Conservation (phyloP, 2,113 vertebrate species). For the Stictonetta naevosa region DNA sequence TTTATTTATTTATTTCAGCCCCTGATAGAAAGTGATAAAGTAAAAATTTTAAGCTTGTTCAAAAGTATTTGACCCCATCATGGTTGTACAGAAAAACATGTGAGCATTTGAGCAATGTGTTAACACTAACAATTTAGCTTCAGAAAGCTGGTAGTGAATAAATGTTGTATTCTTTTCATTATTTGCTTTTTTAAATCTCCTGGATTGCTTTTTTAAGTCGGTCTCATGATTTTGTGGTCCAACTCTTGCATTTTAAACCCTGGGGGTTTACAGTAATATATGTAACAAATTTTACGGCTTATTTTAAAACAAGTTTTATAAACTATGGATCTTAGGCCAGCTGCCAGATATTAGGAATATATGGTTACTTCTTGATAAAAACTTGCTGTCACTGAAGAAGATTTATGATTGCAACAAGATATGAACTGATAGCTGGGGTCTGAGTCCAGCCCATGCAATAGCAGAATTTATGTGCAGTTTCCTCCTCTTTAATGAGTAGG, state of each 20-base stretch:
- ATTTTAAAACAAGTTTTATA: slow-evolving; percentile 10
- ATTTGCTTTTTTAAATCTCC: slow-evolving; percentile 17
- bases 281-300: not conserved
- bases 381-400: not conserved
- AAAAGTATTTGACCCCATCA: not conserved
- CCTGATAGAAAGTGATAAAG: not conserved
- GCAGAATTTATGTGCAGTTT: slow-evolving; percentile 56
- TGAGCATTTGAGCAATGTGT: not conserved
- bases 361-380: slow-evolving; percentile 32
- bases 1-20: not conserved
- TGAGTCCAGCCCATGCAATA: not conserved
- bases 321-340: not conserved
- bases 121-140: not conserved
- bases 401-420: not conserved
- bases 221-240: not conserved
- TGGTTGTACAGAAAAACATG: not conserved
- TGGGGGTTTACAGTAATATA: not conserved
- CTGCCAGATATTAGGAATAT: slow-evolving; percentile 45
- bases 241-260: not conserved
- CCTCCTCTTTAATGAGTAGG: slow-evolving; percentile 35
- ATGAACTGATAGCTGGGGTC: slow-evolving; percentile 1
- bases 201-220: not conserved
- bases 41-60: not conserved
- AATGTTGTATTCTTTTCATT: not conserved
- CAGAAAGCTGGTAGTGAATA: not conserved